A percentile compares a stretch with the other conserved stretches of the same genome.
These are phyloP conservation scores for Crotalus helleri DNA, from an alignment of 2,113 vertebrate species.

Conservation along the genomic window DNA sequence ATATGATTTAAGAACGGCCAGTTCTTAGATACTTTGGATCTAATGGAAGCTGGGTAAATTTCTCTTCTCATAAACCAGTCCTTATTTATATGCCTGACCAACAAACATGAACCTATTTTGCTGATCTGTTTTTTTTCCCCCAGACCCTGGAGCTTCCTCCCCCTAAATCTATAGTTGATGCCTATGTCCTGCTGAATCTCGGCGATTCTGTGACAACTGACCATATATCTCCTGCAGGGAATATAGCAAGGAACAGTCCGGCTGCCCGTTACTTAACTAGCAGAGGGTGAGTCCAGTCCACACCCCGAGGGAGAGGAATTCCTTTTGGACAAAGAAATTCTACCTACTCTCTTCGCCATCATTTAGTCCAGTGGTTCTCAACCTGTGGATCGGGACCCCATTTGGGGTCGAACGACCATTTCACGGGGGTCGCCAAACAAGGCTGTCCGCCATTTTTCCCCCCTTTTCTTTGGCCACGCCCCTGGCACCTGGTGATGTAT, in stretches of 20 bases:
- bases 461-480: too few relatives aligned
- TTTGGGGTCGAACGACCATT: too few relatives aligned
- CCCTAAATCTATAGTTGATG: constrained; percentile 78
- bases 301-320: too few relatives aligned
- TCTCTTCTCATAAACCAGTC: neutral
- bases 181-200: constrained; percentile 88
- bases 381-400: too few relatives aligned
- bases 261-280: constrained; percentile 88
- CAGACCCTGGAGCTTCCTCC: constrained; percentile 80
- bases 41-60: neutral
- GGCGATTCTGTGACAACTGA: constrained; percentile 98
- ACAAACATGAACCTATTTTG: neutral
- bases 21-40: neutral
- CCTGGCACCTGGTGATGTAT: too few relatives aligned
- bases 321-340: neutral
- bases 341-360: too few relatives aligned
- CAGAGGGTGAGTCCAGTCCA: constrained; percentile 77
- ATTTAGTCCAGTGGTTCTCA: neutral
- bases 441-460: too few relatives aligned
- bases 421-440: too few relatives aligned
- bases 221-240: constrained; percentile 97
- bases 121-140: neutral
- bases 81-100: neutral
- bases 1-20: neutral
- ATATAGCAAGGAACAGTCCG: constrained; percentile 91